Evolutionary conservation across 2,888 invertebrate genomes (phyloP), one percentile per base, ranked within the genome.

Genomic region (Lasius fuliginosus): DNA sequence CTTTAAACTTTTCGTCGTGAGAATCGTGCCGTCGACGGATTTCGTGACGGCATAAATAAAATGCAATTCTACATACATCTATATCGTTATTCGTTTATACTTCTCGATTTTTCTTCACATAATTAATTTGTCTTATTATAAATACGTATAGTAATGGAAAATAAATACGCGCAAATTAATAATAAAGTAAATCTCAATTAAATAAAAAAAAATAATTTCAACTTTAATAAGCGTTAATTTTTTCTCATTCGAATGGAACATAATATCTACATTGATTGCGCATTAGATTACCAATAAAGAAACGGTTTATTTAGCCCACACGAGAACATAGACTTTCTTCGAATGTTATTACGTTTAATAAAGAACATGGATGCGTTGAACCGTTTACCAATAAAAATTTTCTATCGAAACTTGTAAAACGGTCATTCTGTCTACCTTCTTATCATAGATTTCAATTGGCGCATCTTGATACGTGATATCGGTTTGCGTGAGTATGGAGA

Each of bases 401-500:
- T 2, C 65, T 36, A 53, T 49, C 49, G 46, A 33, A 23, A 64
- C 46, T 64, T 42, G 64, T 46, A 46, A 5, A 49, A 46, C 33
- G 15, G 8, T 76, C 27, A 65, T 36, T 12, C 12, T 42, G 12
- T 42, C 42, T 36, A 65, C 23, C 18, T 75, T 36, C 18, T n/a
- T 62, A 56, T 33, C 12, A 42, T 69, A 69, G 23, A 56, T 68
- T 42, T 58, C 69, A 42, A 53, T 18, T 53, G 36, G 30, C 76
- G 62, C 83, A 84, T 89, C 74, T 83, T 82, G 74, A 60, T 87
- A 84, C 76, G 65, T 65, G 23, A 23, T 23, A 23, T 23, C 23
- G 0, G 0, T 23, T 42, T 65, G 49, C 42, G 82, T 33, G 83
- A 71, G 36, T 40, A 15, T 79, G 56, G 49, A 77, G 40, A 62